phyloP scores from a whole-genome alignment of 1,140 invertebrate genomes.

The Brachystomella parvula region DNA sequence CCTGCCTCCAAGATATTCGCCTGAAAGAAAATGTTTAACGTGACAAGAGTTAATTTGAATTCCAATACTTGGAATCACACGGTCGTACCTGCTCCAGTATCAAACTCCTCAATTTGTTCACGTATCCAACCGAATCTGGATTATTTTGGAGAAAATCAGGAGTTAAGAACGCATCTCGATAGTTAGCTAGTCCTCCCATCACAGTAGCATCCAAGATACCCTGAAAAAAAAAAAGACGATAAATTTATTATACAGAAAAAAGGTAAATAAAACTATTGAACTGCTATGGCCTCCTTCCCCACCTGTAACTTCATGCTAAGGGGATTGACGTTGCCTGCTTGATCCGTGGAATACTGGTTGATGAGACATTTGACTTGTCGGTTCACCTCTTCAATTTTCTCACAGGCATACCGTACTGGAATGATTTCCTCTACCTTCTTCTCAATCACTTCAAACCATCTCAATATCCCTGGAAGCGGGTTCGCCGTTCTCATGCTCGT shows the following conservation, averaged over 20 bases:
- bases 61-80: no score
- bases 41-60: no score
- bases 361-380: conserved; percentile 69
- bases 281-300: no score
- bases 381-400: conserved; percentile 83
- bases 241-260: not conserved
- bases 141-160: conserved; percentile 67
- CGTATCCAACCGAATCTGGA: conserved; percentile 60
- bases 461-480: conserved; percentile 80
- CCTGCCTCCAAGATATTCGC: conserved; percentile 67
- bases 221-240: conserved; percentile 38
- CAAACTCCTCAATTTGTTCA: conserved; percentile 50
- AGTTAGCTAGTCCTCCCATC: conserved; percentile 91
- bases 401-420: conserved; percentile 86
- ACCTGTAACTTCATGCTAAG: conserved; percentile 72
- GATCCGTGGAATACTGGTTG: conserved; percentile 66
- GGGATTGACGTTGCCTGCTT: conserved; percentile 67
- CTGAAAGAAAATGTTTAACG: conserved; percentile 38
- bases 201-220: conserved; percentile 92
- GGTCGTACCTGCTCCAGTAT: conserved; percentile 69
- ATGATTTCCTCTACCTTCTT: conserved; percentile 71
- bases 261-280: conserved; percentile 12
- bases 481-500: conserved; percentile 73
- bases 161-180: conserved; percentile 84
- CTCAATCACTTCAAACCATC: conserved; percentile 86